Evolutionary conservation across 2,113 vertebrate species (phyloP).

Genomic region (Colossoma macropomum): DNA sequence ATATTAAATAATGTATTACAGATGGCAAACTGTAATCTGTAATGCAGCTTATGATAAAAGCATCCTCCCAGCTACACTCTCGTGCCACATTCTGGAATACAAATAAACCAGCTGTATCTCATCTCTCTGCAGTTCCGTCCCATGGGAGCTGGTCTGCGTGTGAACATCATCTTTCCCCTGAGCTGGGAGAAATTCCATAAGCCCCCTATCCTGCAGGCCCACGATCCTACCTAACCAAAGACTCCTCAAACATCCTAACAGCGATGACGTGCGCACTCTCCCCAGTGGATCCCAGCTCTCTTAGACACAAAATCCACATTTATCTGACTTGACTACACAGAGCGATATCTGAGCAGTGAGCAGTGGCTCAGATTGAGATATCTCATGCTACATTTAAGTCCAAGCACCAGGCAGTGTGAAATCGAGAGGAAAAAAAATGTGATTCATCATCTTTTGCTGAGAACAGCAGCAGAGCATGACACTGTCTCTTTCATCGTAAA

Average conservation of each 20-base stretch:
- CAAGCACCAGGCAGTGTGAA: conserved; percentile 2
- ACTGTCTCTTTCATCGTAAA: background rate
- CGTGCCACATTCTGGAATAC: conserved; percentile 38
- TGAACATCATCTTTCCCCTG: conserved; percentile 42
- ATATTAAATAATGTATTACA: too few species aligned
- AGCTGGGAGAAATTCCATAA: conserved; percentile 40
- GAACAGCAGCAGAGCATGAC: conserved; percentile 18
- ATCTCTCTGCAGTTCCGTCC: conserved; percentile 51
- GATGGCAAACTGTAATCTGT: too few species aligned
- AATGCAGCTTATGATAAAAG: too few species aligned
- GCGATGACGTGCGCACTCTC: conserved; percentile 27
- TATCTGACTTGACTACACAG: conserved; percentile 14
- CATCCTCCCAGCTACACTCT: background rate
- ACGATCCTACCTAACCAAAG: conserved; percentile 1
- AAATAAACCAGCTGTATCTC: conserved; percentile 61
- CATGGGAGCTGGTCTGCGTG: conserved; percentile 38
- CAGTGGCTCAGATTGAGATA: conserved; percentile 4
- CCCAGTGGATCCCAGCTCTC: background rate
- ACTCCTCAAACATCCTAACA: conserved; percentile 29
- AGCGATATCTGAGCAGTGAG: background rate
- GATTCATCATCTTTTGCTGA: conserved; percentile 14
- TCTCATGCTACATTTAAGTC: conserved; percentile 5
- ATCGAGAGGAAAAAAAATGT: background rate
- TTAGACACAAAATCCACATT: conserved; percentile 9
- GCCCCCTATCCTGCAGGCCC: conserved; percentile 30